Percentiles rank a stretch among this genome's conserved stretches.
Evolutionary conservation across 2,888 invertebrate genomes (phyloP).

Genomic region (Acleris sparsana): DNA sequence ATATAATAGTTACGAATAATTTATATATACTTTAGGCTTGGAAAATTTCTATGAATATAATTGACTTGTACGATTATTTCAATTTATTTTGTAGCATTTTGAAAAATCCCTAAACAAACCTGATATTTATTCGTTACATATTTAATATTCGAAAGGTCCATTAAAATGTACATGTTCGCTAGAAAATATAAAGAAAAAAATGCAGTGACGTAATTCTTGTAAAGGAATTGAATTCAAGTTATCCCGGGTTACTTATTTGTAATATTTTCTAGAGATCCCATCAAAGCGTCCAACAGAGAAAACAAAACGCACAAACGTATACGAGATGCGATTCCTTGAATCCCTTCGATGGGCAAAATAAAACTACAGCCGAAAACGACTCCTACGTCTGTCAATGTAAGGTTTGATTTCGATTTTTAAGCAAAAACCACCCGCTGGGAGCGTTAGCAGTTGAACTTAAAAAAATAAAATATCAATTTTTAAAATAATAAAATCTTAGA

Average conservation of each 20-base stretch:
- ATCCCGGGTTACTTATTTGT: slow-evolving; percentile 44
- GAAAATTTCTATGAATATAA: no score
- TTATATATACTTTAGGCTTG: no score
- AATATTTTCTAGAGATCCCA: slow-evolving; percentile 62
- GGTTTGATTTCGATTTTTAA: slow-evolving; percentile 47
- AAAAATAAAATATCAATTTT: slow-evolving; percentile 82
- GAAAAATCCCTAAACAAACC: no score
- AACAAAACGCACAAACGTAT: slow-evolving; percentile 53
- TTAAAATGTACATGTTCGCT: no score
- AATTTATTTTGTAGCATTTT: no score
- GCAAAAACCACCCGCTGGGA: slow-evolving; percentile 69
- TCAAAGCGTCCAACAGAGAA: slow-evolving; percentile 66
- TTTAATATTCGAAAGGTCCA: no score
- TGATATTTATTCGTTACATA: no score
- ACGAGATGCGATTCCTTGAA: slow-evolving; percentile 69
- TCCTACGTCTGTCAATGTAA: slow-evolving; percentile 47
- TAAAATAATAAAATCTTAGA: slow-evolving; percentile 81
- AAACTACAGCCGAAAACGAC: slow-evolving; percentile 46
- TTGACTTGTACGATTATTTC: no score
- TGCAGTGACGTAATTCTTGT: slow-evolving; percentile 19
- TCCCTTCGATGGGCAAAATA: slow-evolving; percentile 57
- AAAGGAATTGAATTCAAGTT: slow-evolving; percentile 16
- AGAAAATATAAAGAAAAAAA: background rate
- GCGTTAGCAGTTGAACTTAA: slow-evolving; percentile 76
- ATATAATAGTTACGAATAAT: no score